phyloP scores from a whole-genome alignment of 2,888 invertebrate genomes.

The Galeopsomyia nigrocyanea region DNA sequence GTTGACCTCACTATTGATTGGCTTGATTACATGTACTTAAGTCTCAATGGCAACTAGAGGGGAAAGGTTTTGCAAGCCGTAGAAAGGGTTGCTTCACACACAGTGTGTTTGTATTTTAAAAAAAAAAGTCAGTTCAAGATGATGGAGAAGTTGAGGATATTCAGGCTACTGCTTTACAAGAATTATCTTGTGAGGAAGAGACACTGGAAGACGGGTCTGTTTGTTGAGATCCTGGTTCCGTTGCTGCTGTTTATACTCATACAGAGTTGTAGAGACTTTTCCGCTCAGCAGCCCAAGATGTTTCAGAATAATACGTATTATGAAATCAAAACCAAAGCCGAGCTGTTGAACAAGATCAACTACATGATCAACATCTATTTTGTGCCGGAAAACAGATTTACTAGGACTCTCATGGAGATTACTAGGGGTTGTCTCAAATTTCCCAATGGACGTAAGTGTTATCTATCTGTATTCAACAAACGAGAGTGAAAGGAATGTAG shows the following conservation, averaged over 20 bases:
- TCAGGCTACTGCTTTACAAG: constrained; percentile 61
- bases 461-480: neutral
- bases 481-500: neutral
- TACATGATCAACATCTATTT: constrained; percentile 54
- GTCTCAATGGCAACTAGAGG: constrained; percentile 36
- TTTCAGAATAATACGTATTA: constrained; percentile 55
- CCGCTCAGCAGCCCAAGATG: constrained; percentile 50
- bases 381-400: constrained; percentile 56
- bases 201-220: constrained; percentile 59
- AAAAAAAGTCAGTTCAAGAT: constrained; percentile 17
- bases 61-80: constrained; percentile 13
- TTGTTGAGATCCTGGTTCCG: constrained; percentile 61
- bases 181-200: constrained; percentile 61
- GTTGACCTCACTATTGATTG: constrained; percentile 24
- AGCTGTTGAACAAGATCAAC: constrained; percentile 39
- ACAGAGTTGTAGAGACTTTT: constrained; percentile 57
- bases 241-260: constrained; percentile 57
- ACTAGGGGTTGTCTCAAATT: constrained; percentile 55
- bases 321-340: constrained; percentile 44
- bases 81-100: neutral
- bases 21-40: constrained; percentile 20
- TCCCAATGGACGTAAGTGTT: constrained; percentile 52
- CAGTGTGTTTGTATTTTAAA: neutral
- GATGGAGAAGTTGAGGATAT: constrained; percentile 50
- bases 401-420: constrained; percentile 54